Evolutionary conservation across 2,113 vertebrate genomes (phyloP).

Genomic region (Pachypanchax playfairii): DNA sequence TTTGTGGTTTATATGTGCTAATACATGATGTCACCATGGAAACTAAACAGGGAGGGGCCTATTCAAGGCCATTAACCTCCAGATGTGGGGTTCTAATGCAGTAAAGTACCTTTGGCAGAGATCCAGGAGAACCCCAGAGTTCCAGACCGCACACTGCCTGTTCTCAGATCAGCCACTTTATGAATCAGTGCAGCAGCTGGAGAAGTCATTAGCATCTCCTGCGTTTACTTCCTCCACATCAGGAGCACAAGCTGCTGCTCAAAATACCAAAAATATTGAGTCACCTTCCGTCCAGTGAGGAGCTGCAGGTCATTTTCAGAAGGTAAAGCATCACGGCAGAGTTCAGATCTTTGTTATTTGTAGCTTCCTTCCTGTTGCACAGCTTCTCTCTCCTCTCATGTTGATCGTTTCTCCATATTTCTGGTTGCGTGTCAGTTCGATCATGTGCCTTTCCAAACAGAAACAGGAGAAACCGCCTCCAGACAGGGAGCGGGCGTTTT

Average conservation of each 20-base stretch:
- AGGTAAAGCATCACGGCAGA: no score
- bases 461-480: constrained; percentile 18
- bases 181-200: constrained; percentile 55
- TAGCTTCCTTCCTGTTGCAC: background rate
- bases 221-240: constrained; percentile 42
- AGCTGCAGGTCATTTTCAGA: no score
- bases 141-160: constrained; percentile 9
- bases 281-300: no score
- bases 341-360: no score
- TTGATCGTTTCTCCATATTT: constrained; percentile 59
- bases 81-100: constrained; percentile 13
- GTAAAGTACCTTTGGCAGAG: background rate
- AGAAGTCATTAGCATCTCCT: constrained; percentile 42
- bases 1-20: background rate
- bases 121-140: background rate
- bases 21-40: constrained; percentile 18
- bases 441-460: constrained; percentile 26
- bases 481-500: no score
- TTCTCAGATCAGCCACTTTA: constrained; percentile 28
- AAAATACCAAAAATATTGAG: constrained; percentile 4
- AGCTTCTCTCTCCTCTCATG: background rate
- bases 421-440: constrained; percentile 26
- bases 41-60: constrained; percentile 14
- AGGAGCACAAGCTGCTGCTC: background rate
- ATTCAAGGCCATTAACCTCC: constrained; percentile 18